Conservation (phyloP, 2,113 vertebrate species). For the Coreoperca whiteheadi region DNA sequence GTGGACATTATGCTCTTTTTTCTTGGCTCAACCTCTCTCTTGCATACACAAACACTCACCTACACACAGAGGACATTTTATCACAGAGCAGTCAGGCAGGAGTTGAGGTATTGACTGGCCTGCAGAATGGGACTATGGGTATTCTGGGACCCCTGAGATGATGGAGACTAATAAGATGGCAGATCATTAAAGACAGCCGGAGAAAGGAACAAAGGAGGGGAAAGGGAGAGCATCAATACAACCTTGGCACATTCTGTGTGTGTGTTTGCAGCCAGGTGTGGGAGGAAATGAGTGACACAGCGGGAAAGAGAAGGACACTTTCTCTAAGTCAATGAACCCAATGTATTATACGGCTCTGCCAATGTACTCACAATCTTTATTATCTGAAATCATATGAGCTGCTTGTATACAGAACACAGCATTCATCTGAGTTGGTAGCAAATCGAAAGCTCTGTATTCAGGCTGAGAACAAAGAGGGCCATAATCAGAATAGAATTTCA, state of each 20-base stretch:
- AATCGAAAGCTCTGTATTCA: conserved; percentile 54
- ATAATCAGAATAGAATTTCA: conserved; percentile 40
- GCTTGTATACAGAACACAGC: not conserved
- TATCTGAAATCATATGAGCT: conserved; percentile 23
- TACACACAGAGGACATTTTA: conserved; percentile 47
- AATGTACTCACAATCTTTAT: conserved; percentile 20
- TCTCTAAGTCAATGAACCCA: not conserved
- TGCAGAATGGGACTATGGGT: conserved; percentile 43
- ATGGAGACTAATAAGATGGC: conserved; percentile 60
- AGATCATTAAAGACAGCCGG: conserved; percentile 49
- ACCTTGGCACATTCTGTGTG: conserved; percentile 7
- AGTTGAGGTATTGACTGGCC: conserved; percentile 48
- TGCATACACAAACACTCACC: conserved; percentile 43
- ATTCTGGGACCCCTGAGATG: conserved; percentile 46
- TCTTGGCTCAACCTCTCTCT: conserved; percentile 15
- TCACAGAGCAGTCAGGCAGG: conserved; percentile 34
- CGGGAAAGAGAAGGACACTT: not conserved
- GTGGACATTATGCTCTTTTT: conserved; percentile 37
- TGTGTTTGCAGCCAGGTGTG: conserved; percentile 3
- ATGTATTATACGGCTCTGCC: conserved; percentile 2
- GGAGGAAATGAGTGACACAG: conserved; percentile 1
- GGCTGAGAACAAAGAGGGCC: conserved; percentile 34
- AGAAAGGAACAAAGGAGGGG: conserved; percentile 33
- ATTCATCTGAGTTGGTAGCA: conserved; percentile 21
- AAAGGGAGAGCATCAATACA: conserved; percentile 30